phyloP scores from a whole-genome alignment of 1,140 invertebrate genomes.

The Druon quercuslanigerum region DNA sequence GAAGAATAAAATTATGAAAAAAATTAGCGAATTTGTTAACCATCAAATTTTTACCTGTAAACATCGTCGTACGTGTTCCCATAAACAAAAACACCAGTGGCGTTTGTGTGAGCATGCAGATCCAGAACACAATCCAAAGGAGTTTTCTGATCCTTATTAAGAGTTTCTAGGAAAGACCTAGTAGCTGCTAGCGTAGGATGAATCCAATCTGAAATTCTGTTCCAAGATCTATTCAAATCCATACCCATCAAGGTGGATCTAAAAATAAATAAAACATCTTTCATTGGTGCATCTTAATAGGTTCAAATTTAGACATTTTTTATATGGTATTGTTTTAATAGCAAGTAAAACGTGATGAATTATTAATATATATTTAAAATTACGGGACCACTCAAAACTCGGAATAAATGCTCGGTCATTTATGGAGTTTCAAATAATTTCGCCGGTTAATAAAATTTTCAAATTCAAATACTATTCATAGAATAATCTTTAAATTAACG shows the following conservation, averaged over 20 bases:
- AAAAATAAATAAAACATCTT: slow-evolving; percentile 41
- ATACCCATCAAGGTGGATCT: slow-evolving; percentile 92
- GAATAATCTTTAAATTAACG: too few species aligned
- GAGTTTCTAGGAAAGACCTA: slow-evolving; percentile 84
- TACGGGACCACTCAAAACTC: too few species aligned
- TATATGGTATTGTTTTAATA: too few species aligned
- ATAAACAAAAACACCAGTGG: slow-evolving; percentile 95
- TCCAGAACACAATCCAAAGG: slow-evolving; percentile 93
- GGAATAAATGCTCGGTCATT: too few species aligned
- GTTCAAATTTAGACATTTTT: too few species aligned
- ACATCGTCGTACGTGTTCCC: slow-evolving; percentile 98
- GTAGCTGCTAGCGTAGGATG: slow-evolving; percentile 92
- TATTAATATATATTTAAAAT: too few species aligned
- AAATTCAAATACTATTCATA: too few species aligned
- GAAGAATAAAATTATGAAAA: not conserved
- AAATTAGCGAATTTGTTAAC: not conserved
- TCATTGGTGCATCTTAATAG: slow-evolving; percentile 15
- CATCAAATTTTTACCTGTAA: slow-evolving; percentile 79
- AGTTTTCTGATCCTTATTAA: slow-evolving; percentile 79
- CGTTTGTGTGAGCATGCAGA: slow-evolving; percentile 93
- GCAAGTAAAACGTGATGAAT: too few species aligned
- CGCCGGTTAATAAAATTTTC: too few species aligned
- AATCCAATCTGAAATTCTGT: slow-evolving; percentile 89
- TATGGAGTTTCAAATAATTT: too few species aligned
- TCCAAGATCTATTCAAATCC: slow-evolving; percentile 95